Evolutionary conservation across 2,113 vertebrate species (phyloP).

Genomic region (Corythornis cristatus): DNA sequence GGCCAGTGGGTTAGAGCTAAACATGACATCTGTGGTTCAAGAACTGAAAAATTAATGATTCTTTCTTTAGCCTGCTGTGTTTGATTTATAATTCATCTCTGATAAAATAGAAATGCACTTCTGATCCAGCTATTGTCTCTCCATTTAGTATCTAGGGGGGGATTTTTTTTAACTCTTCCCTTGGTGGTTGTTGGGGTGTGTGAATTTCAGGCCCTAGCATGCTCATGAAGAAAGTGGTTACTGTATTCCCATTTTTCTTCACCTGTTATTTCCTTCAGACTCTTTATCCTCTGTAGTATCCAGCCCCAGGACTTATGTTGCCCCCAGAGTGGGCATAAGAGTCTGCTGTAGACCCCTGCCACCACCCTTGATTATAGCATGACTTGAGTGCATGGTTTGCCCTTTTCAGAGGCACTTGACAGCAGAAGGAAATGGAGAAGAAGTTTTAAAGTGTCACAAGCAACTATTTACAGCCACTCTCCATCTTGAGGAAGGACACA

Average conservation of each 20-base stretch:
- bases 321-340: neutral
- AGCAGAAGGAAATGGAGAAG: neutral
- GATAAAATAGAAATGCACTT: slow-evolving; percentile 4
- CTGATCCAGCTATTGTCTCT: neutral
- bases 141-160: neutral
- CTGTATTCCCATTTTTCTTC: neutral
- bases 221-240: neutral
- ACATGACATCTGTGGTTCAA: neutral
- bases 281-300: neutral
- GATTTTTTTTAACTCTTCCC: neutral
- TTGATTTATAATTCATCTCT: slow-evolving; percentile 55
- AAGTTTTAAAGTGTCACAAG: neutral
- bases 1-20: neutral
- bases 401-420: neutral
- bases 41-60: slow-evolving; percentile 49
- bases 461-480: neutral
- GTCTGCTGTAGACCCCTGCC: neutral
- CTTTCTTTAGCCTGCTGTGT: slow-evolving; percentile 10
- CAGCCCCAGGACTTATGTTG: neutral
- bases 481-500: neutral
- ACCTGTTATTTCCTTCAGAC: neutral
- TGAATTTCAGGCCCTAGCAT: neutral
- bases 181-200: neutral
- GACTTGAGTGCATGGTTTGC: neutral
- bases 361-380: neutral